A percentile compares a stretch with the other conserved stretches of the same genome.
Evolutionary conservation across 2,797 vertebrate genomes (phyloP).

Genomic region (Tenualosa thibaudeaui): DNA sequence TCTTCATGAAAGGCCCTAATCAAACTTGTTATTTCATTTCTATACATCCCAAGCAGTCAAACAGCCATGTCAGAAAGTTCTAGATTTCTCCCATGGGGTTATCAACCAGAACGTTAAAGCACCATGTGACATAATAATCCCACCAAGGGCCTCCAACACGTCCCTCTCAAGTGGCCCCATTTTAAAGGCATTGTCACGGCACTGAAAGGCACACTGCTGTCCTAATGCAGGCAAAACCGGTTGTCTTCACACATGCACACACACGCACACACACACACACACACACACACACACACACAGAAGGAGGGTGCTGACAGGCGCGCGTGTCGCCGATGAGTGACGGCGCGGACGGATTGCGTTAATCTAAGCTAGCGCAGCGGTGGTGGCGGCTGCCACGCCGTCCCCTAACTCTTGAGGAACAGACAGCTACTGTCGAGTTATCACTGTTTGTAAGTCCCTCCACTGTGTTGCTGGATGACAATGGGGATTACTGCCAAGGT

Average conservation of each 20-base stretch:
- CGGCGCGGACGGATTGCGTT: slow-evolving; percentile 73
- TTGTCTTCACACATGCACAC: neutral
- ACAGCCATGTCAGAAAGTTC: neutral
- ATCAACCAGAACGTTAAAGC: neutral
- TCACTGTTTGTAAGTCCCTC: slow-evolving; percentile 80
- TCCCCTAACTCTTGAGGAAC: slow-evolving; percentile 74
- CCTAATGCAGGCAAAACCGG: neutral
- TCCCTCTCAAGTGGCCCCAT: neutral
- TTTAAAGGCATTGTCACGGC: slow-evolving; percentile 30
- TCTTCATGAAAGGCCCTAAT: slow-evolving; percentile 1
- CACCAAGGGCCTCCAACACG: neutral
- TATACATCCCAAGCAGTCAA: neutral
- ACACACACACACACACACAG: slow-evolving; percentile 20
- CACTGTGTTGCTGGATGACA: slow-evolving; percentile 75
- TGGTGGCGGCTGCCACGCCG: slow-evolving; percentile 53
- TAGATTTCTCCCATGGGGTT: neutral
- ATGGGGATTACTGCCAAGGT: slow-evolving; percentile 80
- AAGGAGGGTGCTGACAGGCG: slow-evolving; percentile 69
- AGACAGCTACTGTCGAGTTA: slow-evolving; percentile 73
- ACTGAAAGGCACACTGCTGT: neutral
- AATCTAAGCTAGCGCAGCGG: slow-evolving; percentile 73
- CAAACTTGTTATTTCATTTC: neutral
- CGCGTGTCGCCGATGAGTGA: slow-evolving; percentile 69
- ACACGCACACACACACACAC: neutral
- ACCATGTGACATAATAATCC: slow-evolving; percentile 14